A percentile compares a stretch with the other conserved stretches of the same genome.
Conservation (phyloP, 1,140 invertebrate genomes). For the Tribolium madens region DNA sequence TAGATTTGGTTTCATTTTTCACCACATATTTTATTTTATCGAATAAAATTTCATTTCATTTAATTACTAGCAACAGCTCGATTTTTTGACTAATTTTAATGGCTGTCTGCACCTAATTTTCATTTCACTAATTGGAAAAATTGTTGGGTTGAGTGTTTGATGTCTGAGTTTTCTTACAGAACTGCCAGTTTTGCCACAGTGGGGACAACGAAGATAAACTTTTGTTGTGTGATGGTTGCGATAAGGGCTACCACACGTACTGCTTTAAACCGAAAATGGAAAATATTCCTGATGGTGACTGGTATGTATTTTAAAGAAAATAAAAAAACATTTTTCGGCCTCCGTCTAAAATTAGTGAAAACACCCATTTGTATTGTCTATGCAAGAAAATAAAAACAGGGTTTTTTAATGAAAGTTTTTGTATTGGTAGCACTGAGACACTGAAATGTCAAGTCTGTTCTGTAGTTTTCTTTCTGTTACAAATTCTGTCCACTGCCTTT, state of each 20-base stretch:
- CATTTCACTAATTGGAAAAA: not conserved
- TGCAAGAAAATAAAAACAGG: too few species aligned
- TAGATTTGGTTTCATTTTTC: constrained; percentile 28
- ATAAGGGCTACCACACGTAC: constrained; percentile 98
- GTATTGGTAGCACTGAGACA: too few species aligned
- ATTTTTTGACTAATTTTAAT: constrained; percentile 29
- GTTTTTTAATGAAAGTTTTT: too few species aligned
- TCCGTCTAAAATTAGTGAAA: too few species aligned
- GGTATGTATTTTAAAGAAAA: constrained; percentile 76
- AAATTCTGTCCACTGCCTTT: too few species aligned
- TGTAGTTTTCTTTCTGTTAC: too few species aligned
- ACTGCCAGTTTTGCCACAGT: constrained; percentile 96
- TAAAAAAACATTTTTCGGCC: too few species aligned
- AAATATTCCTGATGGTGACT: constrained; percentile 95
- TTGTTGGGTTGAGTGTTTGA: not conserved
- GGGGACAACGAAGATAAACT: constrained; percentile 97
- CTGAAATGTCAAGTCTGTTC: too few species aligned
- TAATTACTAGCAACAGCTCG: constrained; percentile 24
- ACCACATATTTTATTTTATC: constrained; percentile 24
- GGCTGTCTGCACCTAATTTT: constrained; percentile 37
- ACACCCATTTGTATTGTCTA: too few species aligned
- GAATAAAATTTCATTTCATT: not conserved
- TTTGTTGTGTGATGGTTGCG: constrained; percentile 95
- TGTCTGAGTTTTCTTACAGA: constrained; percentile 74
- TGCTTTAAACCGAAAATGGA: constrained; percentile 98